A percentile compares a stretch with the other conserved stretches of the same genome.
Conservation (phyloP, 2,113 vertebrate genomes). For the Elanus axillaris region DNA sequence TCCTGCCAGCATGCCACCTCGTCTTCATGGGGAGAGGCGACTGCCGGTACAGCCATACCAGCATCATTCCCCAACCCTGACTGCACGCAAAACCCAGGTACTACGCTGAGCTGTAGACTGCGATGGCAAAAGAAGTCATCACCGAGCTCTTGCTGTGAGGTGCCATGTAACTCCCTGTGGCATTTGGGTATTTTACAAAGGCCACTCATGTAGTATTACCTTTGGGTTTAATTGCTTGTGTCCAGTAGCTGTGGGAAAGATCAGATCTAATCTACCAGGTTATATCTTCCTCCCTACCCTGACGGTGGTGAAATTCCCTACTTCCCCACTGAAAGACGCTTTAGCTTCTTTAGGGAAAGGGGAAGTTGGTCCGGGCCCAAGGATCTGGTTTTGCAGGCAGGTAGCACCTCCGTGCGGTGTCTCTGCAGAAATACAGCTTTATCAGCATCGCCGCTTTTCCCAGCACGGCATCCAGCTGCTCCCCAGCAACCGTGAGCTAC, state of each 20-base stretch:
- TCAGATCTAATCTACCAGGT: background rate
- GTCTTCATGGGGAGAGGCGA: accelerated
- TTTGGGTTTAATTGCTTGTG: background rate
- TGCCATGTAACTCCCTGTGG: accelerated
- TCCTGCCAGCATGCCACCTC: background rate
- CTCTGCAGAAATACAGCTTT: background rate
- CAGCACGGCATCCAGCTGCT: background rate
- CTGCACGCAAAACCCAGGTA: accelerated
- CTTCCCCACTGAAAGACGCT: accelerated
- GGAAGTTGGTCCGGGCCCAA: background rate
- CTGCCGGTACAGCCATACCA: accelerated
- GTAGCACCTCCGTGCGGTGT: background rate
- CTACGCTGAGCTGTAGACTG: accelerated
- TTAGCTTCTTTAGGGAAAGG: too few relatives aligned
- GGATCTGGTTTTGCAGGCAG: background rate
- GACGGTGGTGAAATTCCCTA: background rate
- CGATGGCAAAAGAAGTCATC: background rate
- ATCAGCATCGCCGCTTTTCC: too few relatives aligned
- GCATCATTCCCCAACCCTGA: accelerated
- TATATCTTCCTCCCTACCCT: background rate
- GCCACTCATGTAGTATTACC: background rate
- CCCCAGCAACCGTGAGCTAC: background rate
- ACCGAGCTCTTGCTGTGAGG: accelerated
- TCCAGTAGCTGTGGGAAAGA: background rate
- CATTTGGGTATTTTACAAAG: background rate